Evolutionary conservation across 2,113 vertebrate genomes (phyloP), one percentile per base, ranked within the genome.

Genomic region (Bothrops jararaca): DNA sequence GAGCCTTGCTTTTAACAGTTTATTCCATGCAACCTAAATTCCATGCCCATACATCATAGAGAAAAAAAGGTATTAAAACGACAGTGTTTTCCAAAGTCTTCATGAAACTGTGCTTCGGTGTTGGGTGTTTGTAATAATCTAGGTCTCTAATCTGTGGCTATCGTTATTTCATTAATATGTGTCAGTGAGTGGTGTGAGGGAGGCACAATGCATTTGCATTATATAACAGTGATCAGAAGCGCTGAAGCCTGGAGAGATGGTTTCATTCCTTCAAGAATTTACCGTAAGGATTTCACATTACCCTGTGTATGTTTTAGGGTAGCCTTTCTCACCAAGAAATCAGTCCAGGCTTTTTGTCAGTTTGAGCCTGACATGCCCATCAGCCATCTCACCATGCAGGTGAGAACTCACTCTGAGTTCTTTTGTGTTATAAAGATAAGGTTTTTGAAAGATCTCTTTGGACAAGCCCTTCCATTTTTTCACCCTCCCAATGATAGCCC

Each of bases 381-480:
- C 1, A 7, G 4, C 5, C 18, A 15, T 69, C 39, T 45, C 8
- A 42, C 58, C 6, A 2, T 3, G 7, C n/a, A 9, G 23, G 12
- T 48, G 45, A 48, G 45, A 42, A 6, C n/a, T 74, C 45, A 18
- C 3, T 57, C 48, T 2, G 39, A 4, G 8, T 26, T 86, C 2
- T 85, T 57, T 48, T 22, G 1, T 2, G 22, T 8, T 85, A 22
- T 88, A 74, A 92, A 45, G 26, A 0, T 56, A 0, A 53, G 52
- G 89, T 94, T 94, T 95, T 94, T 54, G 94, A 52, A 50, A 48
- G 92, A 23, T 90, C 90, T 91, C 92, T 93, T 93, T 39, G 29
- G 64, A 89, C 0, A 3, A 90, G 45, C 92, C 34, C 5, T 20
- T 80, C 69, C 6, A n/a, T 29, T 8, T 26, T 60, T 10, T 13